Percentiles rank a stretch among this genome's conserved stretches.
Conservation (phyloP, 2,113 vertebrate species). For the Sakesphorus luctuosus region DNA sequence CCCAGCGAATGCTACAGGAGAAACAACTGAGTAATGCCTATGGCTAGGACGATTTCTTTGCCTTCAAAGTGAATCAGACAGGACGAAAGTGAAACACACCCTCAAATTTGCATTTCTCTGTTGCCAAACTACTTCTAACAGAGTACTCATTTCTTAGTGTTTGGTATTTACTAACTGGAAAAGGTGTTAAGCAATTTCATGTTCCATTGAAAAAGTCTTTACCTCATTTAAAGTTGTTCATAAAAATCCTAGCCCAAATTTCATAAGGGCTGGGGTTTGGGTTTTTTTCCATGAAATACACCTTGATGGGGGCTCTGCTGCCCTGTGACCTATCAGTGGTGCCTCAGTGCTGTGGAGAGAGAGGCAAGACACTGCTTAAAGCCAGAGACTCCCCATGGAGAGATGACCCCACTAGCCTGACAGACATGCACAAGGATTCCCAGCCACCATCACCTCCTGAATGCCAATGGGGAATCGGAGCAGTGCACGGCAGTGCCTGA, state of each 20-base stretch:
- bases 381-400: neutral
- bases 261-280: neutral
- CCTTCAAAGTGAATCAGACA: neutral
- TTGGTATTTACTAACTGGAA: neutral
- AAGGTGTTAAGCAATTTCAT: neutral
- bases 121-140: neutral
- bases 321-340: neutral
- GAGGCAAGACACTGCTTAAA: neutral
- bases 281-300: neutral
- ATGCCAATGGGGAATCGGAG: rapidly evolving
- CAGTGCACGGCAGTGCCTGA: neutral
- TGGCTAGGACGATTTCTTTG: neutral
- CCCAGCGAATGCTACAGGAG: neutral
- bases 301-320: neutral
- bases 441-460: neutral
- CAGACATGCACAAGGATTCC: neutral
- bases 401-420: too few relatives aligned
- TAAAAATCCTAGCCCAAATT: neutral
- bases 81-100: neutral
- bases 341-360: neutral
- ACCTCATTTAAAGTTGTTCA: neutral
- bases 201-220: neutral
- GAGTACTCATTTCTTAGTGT: neutral
- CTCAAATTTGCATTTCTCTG: neutral
- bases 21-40: neutral